Evolutionary conservation across 35 echinoderm and acorn worm genomes (phyloP), one percentile per base, ranked within the genome.

Genomic region (Chiridota heheva): DNA sequence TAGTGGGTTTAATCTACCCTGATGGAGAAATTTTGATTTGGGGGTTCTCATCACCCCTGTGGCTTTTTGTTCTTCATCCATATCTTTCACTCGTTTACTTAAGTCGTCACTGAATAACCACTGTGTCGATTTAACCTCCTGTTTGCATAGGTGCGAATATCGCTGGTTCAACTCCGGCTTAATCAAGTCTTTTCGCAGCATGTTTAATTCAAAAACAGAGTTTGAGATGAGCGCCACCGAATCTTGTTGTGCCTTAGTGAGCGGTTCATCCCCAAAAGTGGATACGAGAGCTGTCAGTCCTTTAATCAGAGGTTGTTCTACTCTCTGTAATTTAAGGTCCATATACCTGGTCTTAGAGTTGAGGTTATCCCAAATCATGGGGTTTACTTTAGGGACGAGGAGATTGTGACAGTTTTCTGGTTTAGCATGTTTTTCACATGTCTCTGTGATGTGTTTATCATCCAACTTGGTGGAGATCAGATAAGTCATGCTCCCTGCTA

Each of bases 21-120:
- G 40, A 1, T 38, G 42, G 28, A 3, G 31, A 8, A 0, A n/a
- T 8, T 30, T 7, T 30, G 44, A 28, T 36, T 67, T 67, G 27
- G 63, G 63, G 27, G 18, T 8, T 29, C 27, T 31, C 66, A 32
- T 22, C 69, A 18, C n/a, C n/a, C n/a, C n/a, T n/a, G n/a, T n/a
- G n/a, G 82, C 76, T 44, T 85, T 65, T 31, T 85, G 82, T 44
- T 85, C 41, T 40, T 85, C 82, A 5, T 85, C 37, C 42, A 85
- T 59, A 31, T 85, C 67, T 36, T 74, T 72, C 16, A 85, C 82
- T 17, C 51, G 41, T 40, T 85, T 76, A 36, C 44, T 67, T 3
- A 85, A 33, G 7, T 85, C 58, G 76, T 85, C 60, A 0, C 82
- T 70, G 28, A 85, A 85, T 18, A 84, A 48, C 63, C 41, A 84